Evolutionary conservation across 2,888 invertebrate species (phyloP), one percentile per base, ranked within the genome.

Genomic region (Morinoia aosen): DNA sequence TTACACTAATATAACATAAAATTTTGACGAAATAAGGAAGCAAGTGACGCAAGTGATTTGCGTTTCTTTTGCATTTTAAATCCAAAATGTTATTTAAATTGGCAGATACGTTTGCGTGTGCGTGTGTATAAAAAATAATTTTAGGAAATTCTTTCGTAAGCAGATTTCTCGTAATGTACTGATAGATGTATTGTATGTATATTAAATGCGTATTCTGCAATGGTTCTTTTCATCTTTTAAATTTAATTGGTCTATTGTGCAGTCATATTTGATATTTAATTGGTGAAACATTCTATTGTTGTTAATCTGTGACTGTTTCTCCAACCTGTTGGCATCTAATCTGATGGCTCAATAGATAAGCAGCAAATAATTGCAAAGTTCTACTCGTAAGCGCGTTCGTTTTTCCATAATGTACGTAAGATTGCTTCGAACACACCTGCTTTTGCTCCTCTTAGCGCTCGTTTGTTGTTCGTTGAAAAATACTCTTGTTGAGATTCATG

Each of bases 401-500:
- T 90, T 48, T 90, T 40, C 90, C n/a, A 25, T 90, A 8, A 90
- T 90, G 39, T 48, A 90, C 40, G 90, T 93, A 93, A 93, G 93
- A 33, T 93, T 56, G 57, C 93, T 57, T 93, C 93, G 48, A 57
- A 93, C 93, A 93, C 93, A 93, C 93, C 93, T 93, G 93, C 93
- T 93, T 93, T 93, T 93, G 93, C 93, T 93, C 93, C 93, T 93
- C 93, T 57, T 93, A 93, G 93, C 93, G 93, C 93, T 93, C 48
- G 93, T 93, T 93, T 33, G 91, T 91, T 91, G 91, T 91, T 56
- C 39, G 91, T 91, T 57, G n/a, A 8, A 39, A 57, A 93, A 48
- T 93, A 93, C 93, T 33, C 93, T 93, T 93, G 93, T 93, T 93
- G 93, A 93, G 48, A 48, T 57, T 93, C 33, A 90, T 90, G 90